Base-by-base conservation (phyloP, 1,140 invertebrate genomes). In the Nymphalis io region DNA sequence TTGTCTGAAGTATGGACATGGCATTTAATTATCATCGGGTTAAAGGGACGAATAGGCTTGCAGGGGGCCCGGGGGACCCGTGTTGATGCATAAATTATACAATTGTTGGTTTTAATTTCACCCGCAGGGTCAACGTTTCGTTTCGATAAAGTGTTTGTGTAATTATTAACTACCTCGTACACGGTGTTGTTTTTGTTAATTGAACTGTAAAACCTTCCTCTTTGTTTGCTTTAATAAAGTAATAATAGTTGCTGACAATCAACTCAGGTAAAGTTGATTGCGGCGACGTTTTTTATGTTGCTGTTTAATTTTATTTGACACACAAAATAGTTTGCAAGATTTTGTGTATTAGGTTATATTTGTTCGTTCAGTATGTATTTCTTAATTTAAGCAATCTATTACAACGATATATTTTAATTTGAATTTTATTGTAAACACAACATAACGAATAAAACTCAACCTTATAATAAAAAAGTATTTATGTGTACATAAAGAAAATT, bases 31-130 rank as follows among this genome's bases (percentile, higher is more conserved):
- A 69, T 68, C 59, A 63, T 16, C 60, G 67, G 67, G 67, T 62
- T 58, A 27, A 66, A 66, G 64, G 64, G 55, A 46, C 27, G 27
- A 33, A 33, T 38, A 4, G 46, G 46, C 20, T n/a, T 2, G 48
- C 8, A 48, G 46, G n/a, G 23, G 51, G 51, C 21, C 3, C 13
- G 51, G 15, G 51, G 51, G 51, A 55, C 18, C 15, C 51, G 51
- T 55, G 51, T 27, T 55, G 51, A 27, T 76, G 80, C 82, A 84
- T 84, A 82, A 81, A 84, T 84, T 84, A 84, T 78, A 73, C 79
- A 63, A 77, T 77, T 77, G 70, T 69, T 76, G 70, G 70, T 76
- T 82, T 79, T 78, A 77, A 80, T 75, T 78, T 71, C 68, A 64
- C 74, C 74, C 68, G 18, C 59, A 68, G 68, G 70, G 42, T 68